phyloP scores from a whole-genome alignment of 2,113 vertebrate species.

The Symphodus melops region DNA sequence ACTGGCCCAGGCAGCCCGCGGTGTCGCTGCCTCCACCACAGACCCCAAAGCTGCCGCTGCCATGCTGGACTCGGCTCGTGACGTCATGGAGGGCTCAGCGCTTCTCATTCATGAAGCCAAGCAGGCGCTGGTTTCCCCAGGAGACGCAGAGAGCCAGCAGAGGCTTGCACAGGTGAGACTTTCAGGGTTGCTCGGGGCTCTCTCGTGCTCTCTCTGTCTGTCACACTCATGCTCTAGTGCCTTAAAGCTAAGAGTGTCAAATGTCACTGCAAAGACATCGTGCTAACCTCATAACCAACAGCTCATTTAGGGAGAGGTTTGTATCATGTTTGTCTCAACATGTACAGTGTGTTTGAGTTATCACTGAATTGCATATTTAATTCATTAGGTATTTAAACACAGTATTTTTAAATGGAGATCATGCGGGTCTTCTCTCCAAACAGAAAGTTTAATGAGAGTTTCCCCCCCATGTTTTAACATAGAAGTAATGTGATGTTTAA shows the following conservation, averaged over 20 bases:
- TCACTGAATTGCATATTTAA: neutral
- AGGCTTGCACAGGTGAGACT: slow-evolving; percentile 93
- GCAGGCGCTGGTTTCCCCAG: slow-evolving; percentile 90
- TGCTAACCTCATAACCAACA: too few species aligned
- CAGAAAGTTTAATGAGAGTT: neutral
- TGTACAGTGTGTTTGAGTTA: neutral
- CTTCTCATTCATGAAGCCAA: slow-evolving; percentile 97
- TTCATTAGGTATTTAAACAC: neutral
- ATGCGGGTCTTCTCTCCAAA: neutral
- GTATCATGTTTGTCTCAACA: neutral
- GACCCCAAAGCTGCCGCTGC: slow-evolving; percentile 89
- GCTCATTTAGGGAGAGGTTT: too few species aligned
- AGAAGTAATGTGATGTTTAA: neutral
- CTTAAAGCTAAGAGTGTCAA: neutral
- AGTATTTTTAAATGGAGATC: neutral
- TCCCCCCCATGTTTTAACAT: neutral
- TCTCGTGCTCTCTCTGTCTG: neutral
- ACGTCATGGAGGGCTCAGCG: slow-evolving; percentile 97
- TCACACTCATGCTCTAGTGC: neutral
- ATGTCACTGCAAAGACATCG: too few species aligned
- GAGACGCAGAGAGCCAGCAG: slow-evolving; percentile 96
- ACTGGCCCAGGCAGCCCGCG: slow-evolving; percentile 93
- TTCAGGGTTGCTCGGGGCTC: neutral
- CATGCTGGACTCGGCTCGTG: slow-evolving; percentile 94
- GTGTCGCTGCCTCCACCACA: slow-evolving; percentile 91